Conservation (phyloP, 2,888 invertebrate genomes). For the Drosophila birchii region DNA sequence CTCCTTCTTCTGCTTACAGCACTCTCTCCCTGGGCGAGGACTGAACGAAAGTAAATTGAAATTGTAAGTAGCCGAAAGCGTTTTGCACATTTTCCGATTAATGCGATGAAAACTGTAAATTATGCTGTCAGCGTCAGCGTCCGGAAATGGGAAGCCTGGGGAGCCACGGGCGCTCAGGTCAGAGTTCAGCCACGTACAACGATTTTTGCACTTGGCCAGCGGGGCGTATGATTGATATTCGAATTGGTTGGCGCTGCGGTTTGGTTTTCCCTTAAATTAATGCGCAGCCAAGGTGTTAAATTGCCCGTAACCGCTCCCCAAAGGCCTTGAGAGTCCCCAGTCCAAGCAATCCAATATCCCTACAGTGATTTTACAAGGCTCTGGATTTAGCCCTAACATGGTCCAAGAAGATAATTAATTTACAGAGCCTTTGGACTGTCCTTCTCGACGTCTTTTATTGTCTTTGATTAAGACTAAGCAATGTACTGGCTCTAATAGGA, state of each 20-base stretch:
- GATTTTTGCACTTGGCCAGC: conserved; percentile 46
- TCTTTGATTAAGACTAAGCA: background rate
- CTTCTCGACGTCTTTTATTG: background rate
- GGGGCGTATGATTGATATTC: conserved; percentile 71
- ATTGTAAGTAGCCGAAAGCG: conserved; percentile 47
- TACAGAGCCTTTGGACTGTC: background rate
- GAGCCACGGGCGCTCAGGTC: conserved; percentile 12
- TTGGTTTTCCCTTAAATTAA: conserved; percentile 33
- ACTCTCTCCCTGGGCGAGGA: conserved; percentile 15
- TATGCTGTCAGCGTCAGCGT: conserved; percentile 51
- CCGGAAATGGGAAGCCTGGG: conserved; percentile 20
- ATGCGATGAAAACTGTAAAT: conserved; percentile 45
- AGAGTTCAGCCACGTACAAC: conserved; percentile 44
- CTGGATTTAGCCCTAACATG: background rate
- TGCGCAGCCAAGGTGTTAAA: conserved; percentile 39
- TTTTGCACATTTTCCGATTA: conserved; percentile 53
- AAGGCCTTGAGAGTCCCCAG: background rate
- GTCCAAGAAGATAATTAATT: conserved; percentile 7
- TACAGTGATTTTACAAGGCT: background rate
- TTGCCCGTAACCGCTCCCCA: conserved; percentile 31
- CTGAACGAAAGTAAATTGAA: conserved; percentile 55
- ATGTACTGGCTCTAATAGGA: background rate
- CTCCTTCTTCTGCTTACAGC: conserved; percentile 31
- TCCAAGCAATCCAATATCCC: background rate
- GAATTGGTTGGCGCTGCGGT: conserved; percentile 27